Conservation (phyloP, 1,140 invertebrate genomes). For the Dufourea novaeangliae region DNA sequence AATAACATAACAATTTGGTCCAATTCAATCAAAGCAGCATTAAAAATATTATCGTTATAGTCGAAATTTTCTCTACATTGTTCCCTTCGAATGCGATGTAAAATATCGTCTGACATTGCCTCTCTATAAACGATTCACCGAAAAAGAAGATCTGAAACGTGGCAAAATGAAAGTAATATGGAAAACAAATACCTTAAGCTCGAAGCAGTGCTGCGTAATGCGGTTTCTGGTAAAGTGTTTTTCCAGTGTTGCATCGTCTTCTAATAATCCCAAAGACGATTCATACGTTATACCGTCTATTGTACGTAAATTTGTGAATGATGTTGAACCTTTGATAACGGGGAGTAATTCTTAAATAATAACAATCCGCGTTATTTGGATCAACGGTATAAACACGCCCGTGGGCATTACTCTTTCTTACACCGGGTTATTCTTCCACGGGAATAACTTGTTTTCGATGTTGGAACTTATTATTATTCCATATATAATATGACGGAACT, state of each 20-base stretch:
- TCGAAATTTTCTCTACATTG: no score
- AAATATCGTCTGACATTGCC: neutral
- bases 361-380: neutral
- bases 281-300: neutral
- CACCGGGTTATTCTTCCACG: neutral
- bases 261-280: neutral
- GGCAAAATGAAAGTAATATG: neutral
- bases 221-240: neutral
- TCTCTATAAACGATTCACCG: neutral
- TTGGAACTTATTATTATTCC: neutral
- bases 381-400: neutral
- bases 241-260: neutral
- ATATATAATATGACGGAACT: neutral
- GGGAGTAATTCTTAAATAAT: neutral
- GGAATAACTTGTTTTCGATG: neutral
- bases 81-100: neutral
- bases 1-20: no score
- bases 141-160: neutral
- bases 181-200: neutral
- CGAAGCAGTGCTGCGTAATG: neutral
- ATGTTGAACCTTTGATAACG: neutral
- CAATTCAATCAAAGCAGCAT: neutral
- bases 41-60: no score
- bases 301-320: neutral
- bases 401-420: neutral